phyloP scores from a whole-genome alignment of 2,888 invertebrate genomes.

The Schizotus pectinicornis region DNA sequence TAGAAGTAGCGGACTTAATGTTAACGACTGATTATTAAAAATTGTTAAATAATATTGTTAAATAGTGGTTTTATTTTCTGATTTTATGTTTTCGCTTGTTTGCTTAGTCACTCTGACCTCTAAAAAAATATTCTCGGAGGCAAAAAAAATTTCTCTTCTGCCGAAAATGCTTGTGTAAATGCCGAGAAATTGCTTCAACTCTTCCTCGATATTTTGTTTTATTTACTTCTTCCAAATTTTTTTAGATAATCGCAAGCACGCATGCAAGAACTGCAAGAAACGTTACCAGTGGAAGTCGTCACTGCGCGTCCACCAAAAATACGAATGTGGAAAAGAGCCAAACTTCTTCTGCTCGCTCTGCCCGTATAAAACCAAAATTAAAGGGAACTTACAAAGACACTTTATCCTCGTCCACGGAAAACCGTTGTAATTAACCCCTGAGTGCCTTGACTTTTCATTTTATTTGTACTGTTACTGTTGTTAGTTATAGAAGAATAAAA shows the following conservation, averaged over 20 bases:
- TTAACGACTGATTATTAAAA: too few relatives aligned
- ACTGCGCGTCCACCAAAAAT: constrained; percentile 8
- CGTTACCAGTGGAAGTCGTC: constrained; percentile 34
- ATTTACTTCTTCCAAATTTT: not conserved
- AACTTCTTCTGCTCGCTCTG: constrained; percentile 17
- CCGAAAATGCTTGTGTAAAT: not conserved
- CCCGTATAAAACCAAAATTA: constrained; percentile 21
- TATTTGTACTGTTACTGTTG: too few relatives aligned
- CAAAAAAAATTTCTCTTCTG: too few relatives aligned
- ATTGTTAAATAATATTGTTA: too few relatives aligned
- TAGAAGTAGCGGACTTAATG: too few relatives aligned
- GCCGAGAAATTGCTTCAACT: not conserved
- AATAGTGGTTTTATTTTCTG: too few relatives aligned
- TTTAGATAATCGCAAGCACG: constrained; percentile 14
- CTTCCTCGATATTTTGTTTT: not conserved
- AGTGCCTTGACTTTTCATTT: too few relatives aligned
- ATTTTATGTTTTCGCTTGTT: not conserved
- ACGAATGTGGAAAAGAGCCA: constrained; percentile 26
- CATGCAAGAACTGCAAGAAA: constrained; percentile 36
- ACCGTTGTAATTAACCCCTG: not conserved
- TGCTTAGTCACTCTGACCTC: not conserved
- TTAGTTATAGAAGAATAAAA: too few relatives aligned
- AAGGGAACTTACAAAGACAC: constrained; percentile 18
- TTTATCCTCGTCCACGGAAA: not conserved
- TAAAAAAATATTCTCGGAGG: too few relatives aligned